Evolutionary conservation across 1,140 invertebrate species (phyloP).

Genomic region (Diploscapter pachys): DNA sequence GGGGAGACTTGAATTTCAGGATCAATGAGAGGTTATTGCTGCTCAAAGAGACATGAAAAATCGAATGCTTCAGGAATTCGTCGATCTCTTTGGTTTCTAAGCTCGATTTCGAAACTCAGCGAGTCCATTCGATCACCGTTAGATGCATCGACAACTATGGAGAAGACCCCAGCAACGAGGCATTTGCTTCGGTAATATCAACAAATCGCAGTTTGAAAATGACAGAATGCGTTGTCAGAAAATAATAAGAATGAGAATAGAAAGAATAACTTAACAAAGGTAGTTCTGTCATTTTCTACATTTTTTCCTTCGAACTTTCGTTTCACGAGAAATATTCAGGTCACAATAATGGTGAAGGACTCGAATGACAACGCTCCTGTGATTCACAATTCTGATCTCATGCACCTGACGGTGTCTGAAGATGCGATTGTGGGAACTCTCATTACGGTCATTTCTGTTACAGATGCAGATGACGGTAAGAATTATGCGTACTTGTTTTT

Average conservation of each 20-base stretch:
- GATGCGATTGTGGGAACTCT: slow-evolving; percentile 20
- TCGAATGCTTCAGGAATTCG: slow-evolving; percentile 9
- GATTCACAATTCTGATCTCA: slow-evolving; percentile 22
- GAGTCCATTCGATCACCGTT: slow-evolving; percentile 16
- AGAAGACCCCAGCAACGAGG: slow-evolving; percentile 6
- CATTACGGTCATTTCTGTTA: slow-evolving; percentile 9
- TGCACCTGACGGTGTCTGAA: slow-evolving; percentile 23
- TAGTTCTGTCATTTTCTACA: too few relatives aligned
- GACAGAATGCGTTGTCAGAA: too few relatives aligned
- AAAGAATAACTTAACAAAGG: too few relatives aligned
- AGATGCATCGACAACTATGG: slow-evolving; percentile 6
- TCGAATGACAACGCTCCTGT: slow-evolving; percentile 23
- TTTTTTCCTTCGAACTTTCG: background rate
- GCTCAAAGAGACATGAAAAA: too few relatives aligned
- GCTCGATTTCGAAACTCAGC: slow-evolving; percentile 20
- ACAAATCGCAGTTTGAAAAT: background rate
- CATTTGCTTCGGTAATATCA: slow-evolving; percentile 22
- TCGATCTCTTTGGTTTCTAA: slow-evolving; percentile 7
- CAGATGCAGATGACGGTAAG: slow-evolving; percentile 25
- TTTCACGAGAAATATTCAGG: background rate
- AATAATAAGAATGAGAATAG: too few relatives aligned
- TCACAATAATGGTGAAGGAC: slow-evolving; percentile 22
- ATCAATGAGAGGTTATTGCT: slow-evolving; percentile 18
- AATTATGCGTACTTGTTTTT: background rate
- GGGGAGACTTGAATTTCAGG: slow-evolving; percentile 17